Base-by-base conservation (phyloP, 2,888 invertebrate genomes). In the Chirona hameri region DNA sequence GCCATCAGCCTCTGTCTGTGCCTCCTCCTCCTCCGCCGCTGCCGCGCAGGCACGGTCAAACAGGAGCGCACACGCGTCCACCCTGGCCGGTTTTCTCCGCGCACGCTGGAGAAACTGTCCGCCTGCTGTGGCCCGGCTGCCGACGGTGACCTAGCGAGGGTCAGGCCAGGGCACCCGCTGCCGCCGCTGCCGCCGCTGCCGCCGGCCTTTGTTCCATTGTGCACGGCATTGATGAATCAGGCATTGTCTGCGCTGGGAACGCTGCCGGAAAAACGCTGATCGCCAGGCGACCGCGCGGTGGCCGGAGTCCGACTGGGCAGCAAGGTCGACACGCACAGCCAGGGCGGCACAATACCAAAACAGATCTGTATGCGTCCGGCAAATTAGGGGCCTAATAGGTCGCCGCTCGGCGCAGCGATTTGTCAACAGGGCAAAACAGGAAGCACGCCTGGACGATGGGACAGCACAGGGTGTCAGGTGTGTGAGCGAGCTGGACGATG, bases 151-250 rank as follows among this genome's bases (percentile, higher is more conserved):
- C 65, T 1, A 10, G 65, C 65, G 0, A 15, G 69, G 29, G 29
- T 60, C 69, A 12, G 69, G 27, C 15, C 69, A 29, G 10, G 10
- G 65, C 65, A 7, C 9, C 14, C 29, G 29, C 1, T n/a, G 69
- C 69, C 29, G 14, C 69, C 15, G n/a, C n/a, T n/a, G n/a, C n/a
- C n/a, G n/a, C n/a, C n/a, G n/a, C n/a, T n/a, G n/a, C n/a, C n/a
- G n/a, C 69, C n/a, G 65, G 29, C 12, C 69, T n/a, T 69, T 69
- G 69, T 69, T 69, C 69, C 69, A 69, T 69, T 69, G 69, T 69
- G 69, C 69, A 29, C 69, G 29, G 29, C 69, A 29, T 69, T 69
- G 69, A 69, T 29, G 72, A 72, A 31, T 29, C 72, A 72, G 31
- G 31, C 31, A 31, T 31, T 72, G 72, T 72, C 15, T 27, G 0